A percentile compares a stretch with the other conserved stretches of the same genome.
Evolutionary conservation across 2,797 vertebrate species (phyloP).

Genomic region (Fratercula arctica): DNA sequence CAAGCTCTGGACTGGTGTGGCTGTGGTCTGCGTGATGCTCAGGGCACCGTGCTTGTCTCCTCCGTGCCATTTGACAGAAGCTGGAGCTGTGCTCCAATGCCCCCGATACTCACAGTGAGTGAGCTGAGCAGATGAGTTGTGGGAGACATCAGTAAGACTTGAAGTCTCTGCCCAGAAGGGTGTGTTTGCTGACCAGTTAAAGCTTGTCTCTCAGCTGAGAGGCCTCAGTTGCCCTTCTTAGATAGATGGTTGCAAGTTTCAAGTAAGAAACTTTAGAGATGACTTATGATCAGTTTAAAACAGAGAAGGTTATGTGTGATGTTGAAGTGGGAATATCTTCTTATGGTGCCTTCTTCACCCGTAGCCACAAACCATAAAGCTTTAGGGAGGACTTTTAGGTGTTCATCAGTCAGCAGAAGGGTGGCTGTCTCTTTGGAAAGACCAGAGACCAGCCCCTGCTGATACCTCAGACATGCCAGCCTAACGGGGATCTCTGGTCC

Average conservation of each 20-base stretch:
- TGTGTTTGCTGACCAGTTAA: neutral
- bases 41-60: rapidly evolving
- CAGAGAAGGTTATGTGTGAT: neutral
- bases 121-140: neutral
- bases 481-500: neutral
- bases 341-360: neutral
- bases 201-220: neutral
- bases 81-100: rapidly evolving
- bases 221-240: neutral
- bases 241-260: neutral
- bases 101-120: neutral
- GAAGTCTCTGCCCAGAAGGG: neutral
- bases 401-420: neutral
- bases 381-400: neutral
- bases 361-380: neutral
- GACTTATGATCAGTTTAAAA: neutral
- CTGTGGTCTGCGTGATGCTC: neutral
- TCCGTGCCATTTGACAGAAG: neutral
- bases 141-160: neutral
- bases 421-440: neutral
- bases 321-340: neutral
- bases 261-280: neutral
- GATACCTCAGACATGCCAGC: rapidly evolving
- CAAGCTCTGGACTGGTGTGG: neutral
- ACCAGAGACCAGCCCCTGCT: neutral